Percentiles rank a stretch among this genome's conserved stretches.
These are phyloP conservation scores for Brachyrhaphis roseni DNA, from an alignment of 2,797 vertebrate genomes.

Conservation along the genomic window DNA sequence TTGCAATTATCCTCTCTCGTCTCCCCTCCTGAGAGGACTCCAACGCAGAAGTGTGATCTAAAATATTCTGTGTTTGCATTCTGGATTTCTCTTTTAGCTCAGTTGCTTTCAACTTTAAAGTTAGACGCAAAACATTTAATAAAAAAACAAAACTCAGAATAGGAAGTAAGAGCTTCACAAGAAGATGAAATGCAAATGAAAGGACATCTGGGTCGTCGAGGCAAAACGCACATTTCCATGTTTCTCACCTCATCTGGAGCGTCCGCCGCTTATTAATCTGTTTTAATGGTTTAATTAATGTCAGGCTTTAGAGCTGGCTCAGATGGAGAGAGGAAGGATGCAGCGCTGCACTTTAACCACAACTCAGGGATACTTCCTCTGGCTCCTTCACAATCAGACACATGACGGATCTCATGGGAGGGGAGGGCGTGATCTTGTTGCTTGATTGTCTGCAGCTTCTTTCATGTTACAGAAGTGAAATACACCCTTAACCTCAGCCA, in stretches of 20 bases:
- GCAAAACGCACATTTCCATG: slow-evolving; percentile 52
- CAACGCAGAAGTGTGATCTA: slow-evolving; percentile 24
- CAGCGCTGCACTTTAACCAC: slow-evolving; percentile 58
- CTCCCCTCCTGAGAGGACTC: slow-evolving; percentile 8
- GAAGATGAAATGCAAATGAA: slow-evolving; percentile 25
- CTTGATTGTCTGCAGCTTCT: slow-evolving; percentile 4
- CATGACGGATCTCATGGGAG: slow-evolving; percentile 6
- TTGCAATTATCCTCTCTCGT: neutral
- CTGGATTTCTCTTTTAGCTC: slow-evolving; percentile 11
- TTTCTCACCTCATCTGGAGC: slow-evolving; percentile 72
- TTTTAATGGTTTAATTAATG: slow-evolving; percentile 74
- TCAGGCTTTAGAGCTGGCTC: slow-evolving; percentile 50
- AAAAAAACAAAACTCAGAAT: neutral
- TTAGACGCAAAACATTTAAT: slow-evolving; percentile 19
- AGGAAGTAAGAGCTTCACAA: slow-evolving; percentile 11
- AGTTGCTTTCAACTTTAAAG: slow-evolving; percentile 43
- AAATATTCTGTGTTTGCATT: slow-evolving; percentile 28
- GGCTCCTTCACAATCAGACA: slow-evolving; percentile 27
- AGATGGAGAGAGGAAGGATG: slow-evolving; percentile 56
- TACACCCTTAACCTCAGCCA: slow-evolving; percentile 1
- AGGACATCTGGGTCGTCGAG: slow-evolving; percentile 51
- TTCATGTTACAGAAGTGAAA: slow-evolving; percentile 11
- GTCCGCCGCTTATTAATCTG: slow-evolving; percentile 65
- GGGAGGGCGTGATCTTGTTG: slow-evolving; percentile 9
- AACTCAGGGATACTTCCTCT: slow-evolving; percentile 32